Percentiles rank a stretch among this genome's conserved stretches.
These are phyloP conservation scores for Aphyosemion australe DNA, from an alignment of 2,113 vertebrate species.

Conservation along the genomic window DNA sequence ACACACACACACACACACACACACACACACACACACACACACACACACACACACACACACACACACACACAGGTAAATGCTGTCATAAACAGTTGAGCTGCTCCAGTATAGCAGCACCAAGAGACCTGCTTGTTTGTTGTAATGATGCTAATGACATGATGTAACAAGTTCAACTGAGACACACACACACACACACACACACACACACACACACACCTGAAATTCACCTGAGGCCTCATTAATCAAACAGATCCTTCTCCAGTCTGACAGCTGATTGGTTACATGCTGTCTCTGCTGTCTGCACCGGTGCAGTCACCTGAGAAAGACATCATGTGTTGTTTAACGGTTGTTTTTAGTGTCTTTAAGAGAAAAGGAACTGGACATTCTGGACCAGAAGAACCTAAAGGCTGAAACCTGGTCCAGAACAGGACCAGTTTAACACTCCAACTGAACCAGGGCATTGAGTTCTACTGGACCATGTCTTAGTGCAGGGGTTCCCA, in stretches of 20 bases:
- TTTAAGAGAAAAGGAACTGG: too few species aligned
- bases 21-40: background rate
- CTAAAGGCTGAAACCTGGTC: too few species aligned
- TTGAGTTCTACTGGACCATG: too few species aligned
- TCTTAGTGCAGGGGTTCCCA: too few species aligned
- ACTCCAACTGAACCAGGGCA: too few species aligned
- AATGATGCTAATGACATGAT: slow-evolving; percentile 69
- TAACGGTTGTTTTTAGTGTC: background rate
- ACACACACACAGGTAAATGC: background rate
- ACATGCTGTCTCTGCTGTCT: background rate
- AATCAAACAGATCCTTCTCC: slow-evolving; percentile 31
- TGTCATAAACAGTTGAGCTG: slow-evolving; percentile 16
- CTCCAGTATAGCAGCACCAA: slow-evolving; percentile 24
- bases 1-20: background rate
- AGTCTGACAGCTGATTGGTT: slow-evolving; percentile 26
- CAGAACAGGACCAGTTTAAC: too few species aligned
- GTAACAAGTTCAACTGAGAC: slow-evolving; percentile 53
- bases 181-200: slow-evolving; percentile 11
- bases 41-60: background rate
- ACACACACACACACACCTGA: slow-evolving; percentile 10
- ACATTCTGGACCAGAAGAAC: too few species aligned
- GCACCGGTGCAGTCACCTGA: background rate
- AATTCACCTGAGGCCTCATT: slow-evolving; percentile 65
- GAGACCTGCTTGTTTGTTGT: slow-evolving; percentile 64
- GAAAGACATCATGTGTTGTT: background rate